phyloP scores from a whole-genome alignment of 2,797 vertebrate genomes.

The Sebastes iracundus region DNA sequence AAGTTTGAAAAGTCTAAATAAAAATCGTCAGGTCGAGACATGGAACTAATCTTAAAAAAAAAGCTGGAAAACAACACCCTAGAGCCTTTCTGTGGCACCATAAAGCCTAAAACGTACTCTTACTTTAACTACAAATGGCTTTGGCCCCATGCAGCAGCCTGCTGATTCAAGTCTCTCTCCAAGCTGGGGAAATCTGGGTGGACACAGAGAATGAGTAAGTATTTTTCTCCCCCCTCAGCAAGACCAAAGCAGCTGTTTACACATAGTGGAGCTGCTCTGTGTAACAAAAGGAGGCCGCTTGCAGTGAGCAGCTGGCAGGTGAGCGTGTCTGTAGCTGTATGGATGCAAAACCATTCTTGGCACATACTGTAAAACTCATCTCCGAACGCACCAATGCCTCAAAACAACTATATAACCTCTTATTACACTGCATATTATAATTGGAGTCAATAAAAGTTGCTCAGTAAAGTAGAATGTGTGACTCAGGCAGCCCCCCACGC shows the following conservation, averaged over 20 bases:
- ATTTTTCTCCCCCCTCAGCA: neutral
- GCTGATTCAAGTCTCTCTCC: neutral
- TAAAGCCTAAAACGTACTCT: neutral
- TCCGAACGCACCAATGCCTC: neutral
- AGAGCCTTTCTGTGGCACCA: neutral
- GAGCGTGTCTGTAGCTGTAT: slow-evolving; percentile 23
- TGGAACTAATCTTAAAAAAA: neutral
- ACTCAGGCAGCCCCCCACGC: neutral
- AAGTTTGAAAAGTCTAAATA: neutral
- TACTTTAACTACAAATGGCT: neutral
- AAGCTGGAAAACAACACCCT: neutral
- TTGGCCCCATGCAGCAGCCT: neutral
- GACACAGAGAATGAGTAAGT: slow-evolving; percentile 4
- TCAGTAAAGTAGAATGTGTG: neutral
- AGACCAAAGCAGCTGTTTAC: slow-evolving; percentile 38
- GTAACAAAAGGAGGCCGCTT: slow-evolving; percentile 8
- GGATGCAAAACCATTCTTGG: neutral
- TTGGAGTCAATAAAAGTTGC: neutral
- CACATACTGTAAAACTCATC: neutral
- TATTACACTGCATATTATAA: neutral
- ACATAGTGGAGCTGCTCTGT: neutral
- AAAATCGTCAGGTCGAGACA: neutral
- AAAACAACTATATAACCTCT: neutral
- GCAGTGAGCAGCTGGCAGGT: slow-evolving; percentile 18
- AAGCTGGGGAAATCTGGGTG: slow-evolving; percentile 5